Evolutionary conservation across 2,888 invertebrate genomes (phyloP).

Genomic region (Mechanitis mazaeus): DNA sequence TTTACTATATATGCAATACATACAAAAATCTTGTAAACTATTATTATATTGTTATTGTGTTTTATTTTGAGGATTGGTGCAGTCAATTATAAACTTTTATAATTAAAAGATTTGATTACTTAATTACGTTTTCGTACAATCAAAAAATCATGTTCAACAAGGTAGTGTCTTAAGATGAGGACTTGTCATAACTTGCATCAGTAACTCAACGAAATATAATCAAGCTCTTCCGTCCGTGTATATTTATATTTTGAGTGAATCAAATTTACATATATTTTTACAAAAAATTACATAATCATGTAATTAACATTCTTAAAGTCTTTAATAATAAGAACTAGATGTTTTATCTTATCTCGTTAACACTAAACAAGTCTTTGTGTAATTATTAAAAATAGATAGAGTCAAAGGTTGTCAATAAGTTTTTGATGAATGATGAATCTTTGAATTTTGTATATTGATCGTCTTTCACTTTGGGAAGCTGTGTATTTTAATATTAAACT

Average conservation of each 20-base stretch:
- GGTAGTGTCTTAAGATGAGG: conserved; percentile 19
- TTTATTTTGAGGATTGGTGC: no score
- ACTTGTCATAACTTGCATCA: conserved; percentile 26
- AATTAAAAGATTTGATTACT: not conserved
- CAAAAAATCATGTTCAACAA: conserved; percentile 13
- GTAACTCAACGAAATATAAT: conserved; percentile 23
- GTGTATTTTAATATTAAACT: conserved; percentile 52
- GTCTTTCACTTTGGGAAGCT: conserved; percentile 49
- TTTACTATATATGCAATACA: no score
- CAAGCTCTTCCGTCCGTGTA: conserved; percentile 31
- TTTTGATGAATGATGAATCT: not conserved
- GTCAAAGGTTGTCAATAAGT: no score
- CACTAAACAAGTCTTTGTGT: no score
- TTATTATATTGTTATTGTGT: no score
- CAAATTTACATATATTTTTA: no score
- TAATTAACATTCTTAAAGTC: no score
- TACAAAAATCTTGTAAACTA: no score
- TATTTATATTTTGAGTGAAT: conserved; percentile 13
- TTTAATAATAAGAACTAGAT: no score
- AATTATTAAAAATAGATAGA: no score
- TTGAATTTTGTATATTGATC: conserved; percentile 2
- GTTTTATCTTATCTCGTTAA: no score
- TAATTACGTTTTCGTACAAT: conserved; percentile 12
- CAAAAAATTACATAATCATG: no score
- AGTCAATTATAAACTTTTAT: not conserved